Conservation (phyloP, 2,888 invertebrate species). For the Hymenopus coronatus region DNA sequence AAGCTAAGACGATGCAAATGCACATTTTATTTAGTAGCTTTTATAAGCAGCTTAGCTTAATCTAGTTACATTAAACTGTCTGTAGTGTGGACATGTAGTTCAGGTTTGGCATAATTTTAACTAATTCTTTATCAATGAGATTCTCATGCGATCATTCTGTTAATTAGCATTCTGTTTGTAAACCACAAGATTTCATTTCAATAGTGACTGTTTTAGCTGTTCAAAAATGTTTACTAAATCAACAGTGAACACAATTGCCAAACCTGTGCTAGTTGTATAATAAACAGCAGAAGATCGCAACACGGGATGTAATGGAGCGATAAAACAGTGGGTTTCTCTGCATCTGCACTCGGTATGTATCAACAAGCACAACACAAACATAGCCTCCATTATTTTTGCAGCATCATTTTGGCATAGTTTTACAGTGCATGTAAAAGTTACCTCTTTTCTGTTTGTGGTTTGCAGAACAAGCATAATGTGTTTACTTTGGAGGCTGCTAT, state of each 20-base stretch:
- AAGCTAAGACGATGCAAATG: too few species aligned
- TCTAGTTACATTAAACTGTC: too few species aligned
- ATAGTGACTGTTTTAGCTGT: too few species aligned
- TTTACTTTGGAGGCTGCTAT: background rate
- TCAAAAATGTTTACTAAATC: too few species aligned
- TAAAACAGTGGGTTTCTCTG: background rate
- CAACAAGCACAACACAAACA: background rate
- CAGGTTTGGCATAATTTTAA: too few species aligned
- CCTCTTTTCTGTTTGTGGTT: background rate
- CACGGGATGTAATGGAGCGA: background rate
- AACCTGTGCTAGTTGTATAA: background rate
- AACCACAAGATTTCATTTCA: too few species aligned
- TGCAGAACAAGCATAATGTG: background rate
- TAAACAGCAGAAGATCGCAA: background rate
- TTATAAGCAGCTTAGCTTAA: too few species aligned
- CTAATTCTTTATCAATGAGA: too few species aligned
- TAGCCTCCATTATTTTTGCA: background rate
- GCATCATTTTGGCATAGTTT: background rate
- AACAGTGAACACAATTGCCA: background rate
- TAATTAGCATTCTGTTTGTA: too few species aligned
- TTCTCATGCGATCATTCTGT: too few species aligned
- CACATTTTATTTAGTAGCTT: too few species aligned
- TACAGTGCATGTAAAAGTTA: background rate
- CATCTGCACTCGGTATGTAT: background rate
- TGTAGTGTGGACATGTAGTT: too few species aligned